phyloP scores from a whole-genome alignment of 23 tunicate genomes.

The Ascidia mentula region DNA sequence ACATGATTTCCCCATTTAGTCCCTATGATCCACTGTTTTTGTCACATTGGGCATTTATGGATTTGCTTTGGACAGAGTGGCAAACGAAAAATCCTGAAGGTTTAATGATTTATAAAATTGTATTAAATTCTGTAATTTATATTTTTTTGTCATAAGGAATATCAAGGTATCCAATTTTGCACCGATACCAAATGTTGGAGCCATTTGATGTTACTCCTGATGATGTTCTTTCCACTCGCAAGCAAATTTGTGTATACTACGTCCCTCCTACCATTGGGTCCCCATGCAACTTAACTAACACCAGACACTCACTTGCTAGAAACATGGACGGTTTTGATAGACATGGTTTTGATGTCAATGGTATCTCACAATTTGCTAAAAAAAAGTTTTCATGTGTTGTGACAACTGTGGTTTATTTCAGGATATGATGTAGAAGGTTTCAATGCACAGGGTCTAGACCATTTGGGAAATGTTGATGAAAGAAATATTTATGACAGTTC shows the following conservation, averaged over 20 bases:
- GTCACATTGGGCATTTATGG: conserved; percentile 97
- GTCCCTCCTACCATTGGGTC: conserved; percentile 86
- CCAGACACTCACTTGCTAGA: conserved; percentile 18
- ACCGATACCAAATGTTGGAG: conserved; percentile 48
- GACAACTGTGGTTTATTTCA: neutral
- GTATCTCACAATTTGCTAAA: neutral
- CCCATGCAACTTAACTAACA: conserved; percentile 47
- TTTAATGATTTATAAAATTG: too few species aligned
- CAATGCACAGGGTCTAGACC: conserved; percentile 39
- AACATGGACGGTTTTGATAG: conserved; percentile 58
- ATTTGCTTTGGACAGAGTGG: conserved; percentile 72
- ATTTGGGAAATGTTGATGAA: conserved; percentile 38
- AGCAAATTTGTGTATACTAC: conserved; percentile 80
- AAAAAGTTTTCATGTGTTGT: neutral
- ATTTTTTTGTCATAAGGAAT: conserved; percentile 24
- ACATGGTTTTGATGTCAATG: conserved; percentile 64
- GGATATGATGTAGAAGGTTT: conserved; percentile 74
- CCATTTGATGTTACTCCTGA: conserved; percentile 79
- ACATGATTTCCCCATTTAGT: conserved; percentile 88
- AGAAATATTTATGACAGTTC: conserved; percentile 43
- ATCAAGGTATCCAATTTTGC: conserved; percentile 55
- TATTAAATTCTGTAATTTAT: neutral
- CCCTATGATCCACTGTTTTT: conserved; percentile 82
- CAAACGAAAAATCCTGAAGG: conserved; percentile 70
- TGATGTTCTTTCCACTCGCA: conserved; percentile 57